Percentiles rank a stretch among this genome's conserved stretches.
Conservation (phyloP, 2,888 invertebrate species). For the Apomyelois bistriatella region DNA sequence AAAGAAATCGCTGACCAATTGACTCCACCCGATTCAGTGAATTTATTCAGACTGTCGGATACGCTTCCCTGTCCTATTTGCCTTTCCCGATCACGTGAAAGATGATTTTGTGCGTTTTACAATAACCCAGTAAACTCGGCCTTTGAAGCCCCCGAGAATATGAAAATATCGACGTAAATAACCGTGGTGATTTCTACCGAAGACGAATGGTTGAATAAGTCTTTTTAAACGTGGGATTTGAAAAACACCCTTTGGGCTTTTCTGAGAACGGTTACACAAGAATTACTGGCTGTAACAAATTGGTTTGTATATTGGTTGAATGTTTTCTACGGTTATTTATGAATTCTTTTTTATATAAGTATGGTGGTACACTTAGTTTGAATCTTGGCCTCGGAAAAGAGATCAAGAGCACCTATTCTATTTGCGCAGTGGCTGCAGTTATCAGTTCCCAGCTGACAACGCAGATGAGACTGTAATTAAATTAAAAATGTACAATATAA, state of each 20-base stretch:
- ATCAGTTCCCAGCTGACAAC: too few relatives aligned
- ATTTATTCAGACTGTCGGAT: slow-evolving; percentile 11
- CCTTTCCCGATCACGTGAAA: slow-evolving; percentile 9
- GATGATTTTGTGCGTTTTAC: slow-evolving; percentile 13
- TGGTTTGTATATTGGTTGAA: background rate
- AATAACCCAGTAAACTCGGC: background rate
- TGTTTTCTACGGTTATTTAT: background rate
- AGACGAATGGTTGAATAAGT: background rate
- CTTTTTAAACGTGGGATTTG: background rate
- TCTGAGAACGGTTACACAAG: background rate
- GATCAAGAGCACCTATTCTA: too few relatives aligned
- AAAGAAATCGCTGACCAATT: background rate
- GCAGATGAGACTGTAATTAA: too few relatives aligned
- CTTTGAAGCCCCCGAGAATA: background rate
- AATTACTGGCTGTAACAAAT: background rate
- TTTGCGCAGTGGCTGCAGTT: too few relatives aligned
- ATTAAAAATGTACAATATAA: too few relatives aligned
- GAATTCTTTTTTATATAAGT: too few relatives aligned
- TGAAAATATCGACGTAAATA: slow-evolving; percentile 4
- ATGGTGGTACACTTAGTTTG: too few relatives aligned
- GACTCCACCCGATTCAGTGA: background rate
- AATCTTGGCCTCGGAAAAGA: too few relatives aligned
- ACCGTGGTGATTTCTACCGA: background rate
- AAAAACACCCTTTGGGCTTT: background rate
- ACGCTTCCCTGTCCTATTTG: slow-evolving; percentile 10